phyloP scores from a whole-genome alignment of 2,113 vertebrate genomes.

The Trematocara stigmaticum region DNA sequence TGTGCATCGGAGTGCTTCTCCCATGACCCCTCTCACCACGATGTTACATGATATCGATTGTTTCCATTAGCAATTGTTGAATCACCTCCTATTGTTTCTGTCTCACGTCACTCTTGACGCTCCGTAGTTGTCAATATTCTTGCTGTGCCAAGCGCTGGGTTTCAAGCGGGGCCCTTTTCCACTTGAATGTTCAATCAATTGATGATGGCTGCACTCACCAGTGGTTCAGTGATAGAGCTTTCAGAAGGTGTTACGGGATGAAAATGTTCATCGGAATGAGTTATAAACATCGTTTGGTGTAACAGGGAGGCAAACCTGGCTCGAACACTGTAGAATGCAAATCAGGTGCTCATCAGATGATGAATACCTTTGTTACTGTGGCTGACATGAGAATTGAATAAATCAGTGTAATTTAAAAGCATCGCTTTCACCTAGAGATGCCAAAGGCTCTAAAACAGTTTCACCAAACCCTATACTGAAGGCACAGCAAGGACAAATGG shows the following conservation, averaged over 20 bases:
- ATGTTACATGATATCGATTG: slow-evolving; percentile 8
- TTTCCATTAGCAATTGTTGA: slow-evolving; percentile 33
- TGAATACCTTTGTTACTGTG: slow-evolving; percentile 34
- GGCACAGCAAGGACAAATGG: slow-evolving; percentile 38
- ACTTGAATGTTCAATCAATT: slow-evolving; percentile 54
- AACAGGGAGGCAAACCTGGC: slow-evolving; percentile 11
- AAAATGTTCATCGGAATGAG: slow-evolving; percentile 47
- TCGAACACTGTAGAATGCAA: slow-evolving; percentile 3
- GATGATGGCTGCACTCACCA: slow-evolving; percentile 28
- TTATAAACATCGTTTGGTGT: slow-evolving; percentile 23
- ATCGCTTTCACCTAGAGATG: slow-evolving; percentile 22
- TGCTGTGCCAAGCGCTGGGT: not conserved
- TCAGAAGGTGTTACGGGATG: slow-evolving; percentile 37
- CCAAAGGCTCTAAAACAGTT: slow-evolving; percentile 25
- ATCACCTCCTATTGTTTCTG: not conserved
- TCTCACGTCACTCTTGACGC: not conserved
- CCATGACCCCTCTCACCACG: not conserved
- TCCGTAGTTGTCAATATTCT: slow-evolving; percentile 22
- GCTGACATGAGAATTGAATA: slow-evolving; percentile 43
- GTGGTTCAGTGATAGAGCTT: slow-evolving; percentile 1
- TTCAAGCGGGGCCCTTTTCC: slow-evolving; percentile 28
- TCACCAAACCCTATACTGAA: not conserved
- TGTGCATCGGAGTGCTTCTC: not conserved
- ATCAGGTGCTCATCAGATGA: slow-evolving; percentile 31
- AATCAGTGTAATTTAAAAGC: slow-evolving; percentile 49